Evolutionary conservation across 2,888 invertebrate genomes (phyloP).

Genomic region (Automeris io): DNA sequence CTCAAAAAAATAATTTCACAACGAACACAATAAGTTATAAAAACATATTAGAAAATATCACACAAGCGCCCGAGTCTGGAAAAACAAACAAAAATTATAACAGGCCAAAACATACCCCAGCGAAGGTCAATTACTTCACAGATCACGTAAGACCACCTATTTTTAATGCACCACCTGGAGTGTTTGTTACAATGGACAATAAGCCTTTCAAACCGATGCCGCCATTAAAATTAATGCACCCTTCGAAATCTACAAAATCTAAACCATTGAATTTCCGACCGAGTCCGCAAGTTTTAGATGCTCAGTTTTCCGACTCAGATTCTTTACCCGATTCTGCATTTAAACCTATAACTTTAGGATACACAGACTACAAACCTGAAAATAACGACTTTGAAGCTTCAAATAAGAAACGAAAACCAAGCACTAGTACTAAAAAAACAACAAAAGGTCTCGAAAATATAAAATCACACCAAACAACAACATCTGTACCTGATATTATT

Average conservation of each 20-base stretch:
- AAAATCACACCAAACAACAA: slow-evolving; percentile 41
- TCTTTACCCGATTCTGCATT: slow-evolving; percentile 48
- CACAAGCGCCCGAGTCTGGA: slow-evolving; percentile 35
- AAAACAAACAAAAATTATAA: slow-evolving; percentile 35
- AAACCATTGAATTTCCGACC: slow-evolving; percentile 56
- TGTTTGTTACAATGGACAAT: slow-evolving; percentile 67
- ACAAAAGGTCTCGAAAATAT: slow-evolving; percentile 45
- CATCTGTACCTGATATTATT: slow-evolving; percentile 53
- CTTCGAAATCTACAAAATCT: slow-evolving; percentile 36
- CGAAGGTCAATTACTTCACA: slow-evolving; percentile 47
- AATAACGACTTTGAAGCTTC: slow-evolving; percentile 28
- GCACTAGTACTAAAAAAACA: slow-evolving; percentile 32
- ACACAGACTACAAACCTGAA: slow-evolving; percentile 25
- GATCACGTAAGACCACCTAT: slow-evolving; percentile 62
- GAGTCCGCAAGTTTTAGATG: slow-evolving; percentile 61
- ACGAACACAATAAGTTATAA: slow-evolving; percentile 29
- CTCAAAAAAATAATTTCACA: neutral
- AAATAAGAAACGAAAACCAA: slow-evolving; percentile 36
- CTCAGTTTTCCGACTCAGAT: slow-evolving; percentile 46
- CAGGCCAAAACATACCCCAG: slow-evolving; percentile 34
- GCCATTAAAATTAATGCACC: slow-evolving; percentile 46
- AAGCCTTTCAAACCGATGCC: slow-evolving; percentile 71
- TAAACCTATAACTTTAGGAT: slow-evolving; percentile 52
- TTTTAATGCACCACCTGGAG: slow-evolving; percentile 65
- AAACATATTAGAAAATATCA: slow-evolving; percentile 35